Conservation (phyloP, 2,797 vertebrate genomes). For the Epinephelus coioides region DNA sequence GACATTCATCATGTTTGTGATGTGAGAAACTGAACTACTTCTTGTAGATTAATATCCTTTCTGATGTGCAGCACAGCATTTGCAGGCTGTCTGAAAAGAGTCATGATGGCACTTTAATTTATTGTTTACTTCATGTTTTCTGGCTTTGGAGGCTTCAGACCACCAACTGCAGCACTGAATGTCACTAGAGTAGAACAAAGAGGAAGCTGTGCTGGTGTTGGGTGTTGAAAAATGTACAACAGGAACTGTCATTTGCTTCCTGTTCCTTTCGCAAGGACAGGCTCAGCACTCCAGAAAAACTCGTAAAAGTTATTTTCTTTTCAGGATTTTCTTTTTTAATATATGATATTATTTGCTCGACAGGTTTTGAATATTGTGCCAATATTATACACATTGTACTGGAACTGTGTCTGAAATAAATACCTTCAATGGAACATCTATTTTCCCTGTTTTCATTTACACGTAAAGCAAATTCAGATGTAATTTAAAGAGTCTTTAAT, state of each 20-base stretch:
- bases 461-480: conserved; percentile 15
- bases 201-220: conserved; percentile 24
- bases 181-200: neutral
- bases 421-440: conserved; percentile 6
- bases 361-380: conserved; percentile 52
- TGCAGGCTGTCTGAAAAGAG: conserved; percentile 15
- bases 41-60: neutral
- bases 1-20: conserved; percentile 19
- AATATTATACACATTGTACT: conserved; percentile 38
- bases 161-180: neutral
- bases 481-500: conserved; percentile 74
- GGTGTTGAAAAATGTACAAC: conserved; percentile 9
- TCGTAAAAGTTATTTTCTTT: conserved; percentile 37
- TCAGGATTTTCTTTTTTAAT: conserved; percentile 1
- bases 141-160: conserved; percentile 15
- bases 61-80: conserved; percentile 4
- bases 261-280: conserved; percentile 52
- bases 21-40: neutral
- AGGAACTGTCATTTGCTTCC: conserved; percentile 34
- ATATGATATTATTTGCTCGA: conserved; percentile 14
- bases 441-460: conserved; percentile 14
- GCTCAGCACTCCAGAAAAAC: conserved; percentile 17
- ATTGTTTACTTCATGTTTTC: conserved; percentile 59
- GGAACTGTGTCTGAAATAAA: conserved; percentile 69
- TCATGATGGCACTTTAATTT: conserved; percentile 53